phyloP scores from a whole-genome alignment of 1,140 invertebrate species.

The Eupristina koningsbergeri region DNA sequence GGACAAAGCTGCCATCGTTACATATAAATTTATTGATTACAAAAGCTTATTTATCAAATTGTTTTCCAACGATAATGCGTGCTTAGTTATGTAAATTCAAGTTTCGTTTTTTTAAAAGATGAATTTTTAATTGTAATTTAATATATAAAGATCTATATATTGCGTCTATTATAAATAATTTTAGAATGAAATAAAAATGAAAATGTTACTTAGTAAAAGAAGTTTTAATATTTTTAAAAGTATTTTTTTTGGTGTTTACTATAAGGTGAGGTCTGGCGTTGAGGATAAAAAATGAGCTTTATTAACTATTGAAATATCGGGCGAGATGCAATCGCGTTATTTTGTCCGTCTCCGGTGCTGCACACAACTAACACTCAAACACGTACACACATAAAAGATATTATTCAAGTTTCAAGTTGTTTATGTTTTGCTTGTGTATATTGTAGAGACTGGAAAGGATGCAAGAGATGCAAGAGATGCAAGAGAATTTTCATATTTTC shows the following conservation, averaged over 20 bases:
- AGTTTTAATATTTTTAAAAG: conserved; percentile 28
- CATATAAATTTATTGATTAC: too few relatives aligned
- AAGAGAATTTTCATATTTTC: background rate
- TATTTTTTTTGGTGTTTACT: background rate
- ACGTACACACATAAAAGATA: background rate
- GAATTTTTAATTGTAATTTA: conserved; percentile 56
- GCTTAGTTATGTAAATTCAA: conserved; percentile 26
- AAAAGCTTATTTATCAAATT: conserved; percentile 36
- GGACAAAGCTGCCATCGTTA: conserved; percentile 46
- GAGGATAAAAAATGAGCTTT: conserved; percentile 1
- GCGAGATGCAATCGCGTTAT: conserved; percentile 32
- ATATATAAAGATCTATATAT: conserved; percentile 34
- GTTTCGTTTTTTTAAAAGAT: conserved; percentile 31
- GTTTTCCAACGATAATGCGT: conserved; percentile 25
- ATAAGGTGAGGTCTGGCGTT: background rate
- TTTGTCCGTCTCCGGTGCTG: conserved; percentile 50
- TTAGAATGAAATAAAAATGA: conserved; percentile 27
- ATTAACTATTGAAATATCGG: conserved; percentile 12
- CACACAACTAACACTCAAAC: conserved; percentile 11
- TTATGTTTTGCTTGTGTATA: conserved; percentile 36
- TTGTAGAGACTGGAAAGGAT: background rate
- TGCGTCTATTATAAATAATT: conserved; percentile 15
- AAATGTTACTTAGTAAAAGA: conserved; percentile 44
- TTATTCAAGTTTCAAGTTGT: conserved; percentile 31
- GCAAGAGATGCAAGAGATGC: background rate